These are phyloP conservation scores for Anadara kagoshimensis DNA, from an alignment of 1,140 invertebrate species.

Conservation along the genomic window DNA sequence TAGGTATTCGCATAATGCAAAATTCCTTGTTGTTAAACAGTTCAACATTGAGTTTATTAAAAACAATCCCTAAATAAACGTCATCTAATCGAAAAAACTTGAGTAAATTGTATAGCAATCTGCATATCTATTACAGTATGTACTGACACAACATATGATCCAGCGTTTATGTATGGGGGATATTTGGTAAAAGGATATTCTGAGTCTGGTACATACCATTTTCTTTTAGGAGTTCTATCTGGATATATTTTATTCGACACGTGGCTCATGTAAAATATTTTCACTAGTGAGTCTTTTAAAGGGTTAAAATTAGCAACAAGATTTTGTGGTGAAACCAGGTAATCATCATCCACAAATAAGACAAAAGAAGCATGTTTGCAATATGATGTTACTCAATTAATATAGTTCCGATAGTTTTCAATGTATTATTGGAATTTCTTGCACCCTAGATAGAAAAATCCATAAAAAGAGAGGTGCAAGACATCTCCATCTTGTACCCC, in stretches of 20 bases:
- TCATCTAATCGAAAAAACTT: conserved; percentile 18
- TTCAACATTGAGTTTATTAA: conserved; percentile 7
- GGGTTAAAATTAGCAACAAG: not conserved
- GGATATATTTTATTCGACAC: not conserved
- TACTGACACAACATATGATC: conserved; percentile 6
- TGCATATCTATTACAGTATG: not conserved
- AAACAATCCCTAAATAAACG: conserved; percentile 17
- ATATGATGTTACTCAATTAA: conserved; percentile 12
- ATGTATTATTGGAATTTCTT: too few relatives aligned
- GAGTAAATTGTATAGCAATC: conserved; percentile 5
- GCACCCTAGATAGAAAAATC: too few relatives aligned
- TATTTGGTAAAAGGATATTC: conserved; percentile 9
- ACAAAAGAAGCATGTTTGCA: conserved; percentile 15
- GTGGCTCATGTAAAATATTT: not conserved
- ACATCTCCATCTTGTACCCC: too few relatives aligned
- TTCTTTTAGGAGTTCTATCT: not conserved
- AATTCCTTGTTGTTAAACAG: conserved; percentile 11
- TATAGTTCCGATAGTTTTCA: conserved; percentile 18
- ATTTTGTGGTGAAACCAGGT: conserved; percentile 7
- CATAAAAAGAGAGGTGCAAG: too few relatives aligned
- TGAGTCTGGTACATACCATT: conserved; percentile 9
- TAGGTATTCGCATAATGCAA: too few relatives aligned
- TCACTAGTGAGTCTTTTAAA: not conserved
- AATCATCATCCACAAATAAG: conserved; percentile 29
- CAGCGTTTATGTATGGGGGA: conserved; percentile 22